These are phyloP conservation scores for Oryzias celebensis DNA, from an alignment of 2,113 vertebrate species.

Conservation along the genomic window DNA sequence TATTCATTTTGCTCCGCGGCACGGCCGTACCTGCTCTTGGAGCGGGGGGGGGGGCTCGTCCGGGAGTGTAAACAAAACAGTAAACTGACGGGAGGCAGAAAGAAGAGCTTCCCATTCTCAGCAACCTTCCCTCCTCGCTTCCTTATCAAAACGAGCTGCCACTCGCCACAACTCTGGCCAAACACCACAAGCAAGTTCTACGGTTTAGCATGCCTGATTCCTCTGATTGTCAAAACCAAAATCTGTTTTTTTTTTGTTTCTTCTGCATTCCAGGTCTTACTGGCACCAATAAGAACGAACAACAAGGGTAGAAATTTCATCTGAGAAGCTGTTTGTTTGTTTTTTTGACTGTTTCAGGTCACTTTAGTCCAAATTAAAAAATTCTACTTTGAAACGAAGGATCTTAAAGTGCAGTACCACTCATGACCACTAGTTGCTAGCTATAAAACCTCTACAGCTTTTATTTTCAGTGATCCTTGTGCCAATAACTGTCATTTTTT, in stretches of 20 bases:
- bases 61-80: slow-evolving; percentile 81
- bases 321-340: not conserved
- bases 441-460: no score
- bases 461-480: no score
- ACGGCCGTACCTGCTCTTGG: slow-evolving; percentile 71
- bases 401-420: slow-evolving; percentile 3
- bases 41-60: slow-evolving; percentile 59
- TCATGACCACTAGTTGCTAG: not conserved
- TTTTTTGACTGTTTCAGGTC: no score
- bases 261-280: slow-evolving; percentile 10
- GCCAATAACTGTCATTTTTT: no score
- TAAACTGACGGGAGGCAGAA: slow-evolving; percentile 65
- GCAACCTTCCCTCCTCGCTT: slow-evolving; percentile 57
- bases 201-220: not conserved
- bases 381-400: not conserved
- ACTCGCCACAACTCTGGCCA: slow-evolving; percentile 4
- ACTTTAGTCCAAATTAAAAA: not conserved
- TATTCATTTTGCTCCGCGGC: slow-evolving; percentile 80
- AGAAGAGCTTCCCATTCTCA: slow-evolving; percentile 56
- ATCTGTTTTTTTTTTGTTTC: slow-evolving; percentile 8
- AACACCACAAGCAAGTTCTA: not conserved
- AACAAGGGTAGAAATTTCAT: not conserved
- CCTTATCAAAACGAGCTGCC: slow-evolving; percentile 13
- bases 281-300: slow-evolving; percentile 15
- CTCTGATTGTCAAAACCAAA: slow-evolving; percentile 65